These are phyloP conservation scores for Urosaurus nigricauda DNA, from an alignment of 2,797 vertebrate genomes.

Conservation along the genomic window DNA sequence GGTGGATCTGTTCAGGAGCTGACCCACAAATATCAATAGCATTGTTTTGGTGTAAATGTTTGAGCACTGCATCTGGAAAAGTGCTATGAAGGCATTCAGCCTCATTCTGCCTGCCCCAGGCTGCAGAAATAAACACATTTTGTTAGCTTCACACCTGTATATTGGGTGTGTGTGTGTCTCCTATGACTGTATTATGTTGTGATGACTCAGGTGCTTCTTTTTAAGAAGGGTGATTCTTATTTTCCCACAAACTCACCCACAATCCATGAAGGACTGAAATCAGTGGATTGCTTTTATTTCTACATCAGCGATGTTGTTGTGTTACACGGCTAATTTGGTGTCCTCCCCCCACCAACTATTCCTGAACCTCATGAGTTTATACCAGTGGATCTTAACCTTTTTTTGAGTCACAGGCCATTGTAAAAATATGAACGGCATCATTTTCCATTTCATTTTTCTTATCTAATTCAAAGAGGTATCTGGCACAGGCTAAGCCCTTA, in stretches of 20 bases:
- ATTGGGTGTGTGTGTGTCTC: background rate
- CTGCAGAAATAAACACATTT: constrained; percentile 4
- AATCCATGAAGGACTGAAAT: background rate
- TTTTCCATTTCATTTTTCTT: background rate
- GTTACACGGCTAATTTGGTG: background rate
- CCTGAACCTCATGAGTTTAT: too few relatives aligned
- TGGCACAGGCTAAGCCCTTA: too few relatives aligned
- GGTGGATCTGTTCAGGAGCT: background rate
- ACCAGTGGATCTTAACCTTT: background rate
- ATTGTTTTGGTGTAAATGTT: background rate
- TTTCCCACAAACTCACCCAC: background rate
- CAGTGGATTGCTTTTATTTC: background rate
- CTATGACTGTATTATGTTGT: background rate
- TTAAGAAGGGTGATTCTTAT: background rate
- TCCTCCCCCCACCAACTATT: background rate
- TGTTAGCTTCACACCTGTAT: constrained; percentile 5
- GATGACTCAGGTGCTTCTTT: background rate
- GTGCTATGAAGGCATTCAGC: background rate
- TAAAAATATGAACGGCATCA: too few relatives aligned
- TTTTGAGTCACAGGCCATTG: too few relatives aligned
- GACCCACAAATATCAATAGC: background rate
- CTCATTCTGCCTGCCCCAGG: background rate
- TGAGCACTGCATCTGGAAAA: background rate
- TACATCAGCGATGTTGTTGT: background rate
- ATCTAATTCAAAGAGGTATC: background rate